Evolutionary conservation across 2,888 invertebrate species (phyloP).

Genomic region (Melanophora roralis): DNA sequence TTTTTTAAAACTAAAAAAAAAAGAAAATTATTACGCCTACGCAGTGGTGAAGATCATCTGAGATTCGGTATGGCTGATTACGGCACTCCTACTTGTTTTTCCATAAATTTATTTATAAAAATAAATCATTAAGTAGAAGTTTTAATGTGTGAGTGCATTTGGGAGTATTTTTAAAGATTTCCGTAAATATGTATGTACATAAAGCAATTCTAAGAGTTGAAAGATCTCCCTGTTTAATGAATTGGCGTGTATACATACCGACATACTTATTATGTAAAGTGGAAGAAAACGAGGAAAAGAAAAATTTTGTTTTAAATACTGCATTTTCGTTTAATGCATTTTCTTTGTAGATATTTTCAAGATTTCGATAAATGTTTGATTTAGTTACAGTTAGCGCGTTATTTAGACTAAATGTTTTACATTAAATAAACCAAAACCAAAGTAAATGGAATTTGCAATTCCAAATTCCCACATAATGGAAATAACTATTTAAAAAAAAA

Average conservation of each 20-base stretch:
- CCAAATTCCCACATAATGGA: background rate
- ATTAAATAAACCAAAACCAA: conserved; percentile 4
- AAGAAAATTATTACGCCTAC: no score
- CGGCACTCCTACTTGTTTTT: no score
- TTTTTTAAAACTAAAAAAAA: no score
- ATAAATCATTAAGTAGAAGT: background rate
- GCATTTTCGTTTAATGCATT: conserved; percentile 28
- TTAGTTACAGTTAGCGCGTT: conserved; percentile 70
- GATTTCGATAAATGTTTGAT: conserved; percentile 23
- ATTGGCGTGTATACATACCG: conserved; percentile 25
- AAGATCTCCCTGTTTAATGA: conserved; percentile 28
- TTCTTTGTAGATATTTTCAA: conserved; percentile 32
- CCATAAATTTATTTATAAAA: conserved; percentile 11
- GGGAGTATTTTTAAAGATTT: conserved; percentile 7
- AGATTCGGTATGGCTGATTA: no score
- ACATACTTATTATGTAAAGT: no score
- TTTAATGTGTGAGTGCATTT: conserved; percentile 12
- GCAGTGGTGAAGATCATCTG: no score
- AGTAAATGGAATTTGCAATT: conserved; percentile 6
- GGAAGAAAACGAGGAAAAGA: conserved; percentile 21
- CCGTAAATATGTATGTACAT: no score
- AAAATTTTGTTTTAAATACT: conserved; percentile 17
- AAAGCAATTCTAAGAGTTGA: conserved; percentile 38
- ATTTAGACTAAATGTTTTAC: conserved; percentile 47
- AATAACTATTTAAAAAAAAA: background rate